Evolutionary conservation across 2,888 invertebrate species (phyloP).

Genomic region (Nomada fucata): DNA sequence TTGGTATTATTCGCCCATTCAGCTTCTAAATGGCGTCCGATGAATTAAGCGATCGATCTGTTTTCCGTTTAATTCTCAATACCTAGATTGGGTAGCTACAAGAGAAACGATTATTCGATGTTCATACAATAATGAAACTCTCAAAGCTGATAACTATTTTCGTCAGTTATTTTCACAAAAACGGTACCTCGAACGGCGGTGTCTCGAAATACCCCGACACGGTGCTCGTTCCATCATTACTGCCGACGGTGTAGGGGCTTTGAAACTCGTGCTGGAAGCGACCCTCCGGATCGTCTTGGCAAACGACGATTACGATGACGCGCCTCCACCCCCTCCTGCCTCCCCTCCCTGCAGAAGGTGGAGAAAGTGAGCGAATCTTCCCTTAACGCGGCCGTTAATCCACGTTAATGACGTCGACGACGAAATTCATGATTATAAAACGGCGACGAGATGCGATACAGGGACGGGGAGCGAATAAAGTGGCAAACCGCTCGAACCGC

Average conservation of each 20-base stretch:
- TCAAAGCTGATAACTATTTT: too few relatives aligned
- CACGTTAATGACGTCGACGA: constrained; percentile 66
- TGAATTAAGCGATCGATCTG: too few relatives aligned
- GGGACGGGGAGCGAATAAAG: constrained; percentile 56
- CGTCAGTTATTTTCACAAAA: too few relatives aligned
- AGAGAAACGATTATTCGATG: too few relatives aligned
- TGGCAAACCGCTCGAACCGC: constrained; percentile 61
- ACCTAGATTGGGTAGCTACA: too few relatives aligned
- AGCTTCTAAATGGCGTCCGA: not conserved
- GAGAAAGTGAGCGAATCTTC: constrained; percentile 34
- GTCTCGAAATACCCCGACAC: too few relatives aligned
- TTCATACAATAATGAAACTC: too few relatives aligned
- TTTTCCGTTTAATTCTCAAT: too few relatives aligned
- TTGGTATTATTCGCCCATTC: not conserved
- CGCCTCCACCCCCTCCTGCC: not conserved
- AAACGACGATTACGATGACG: constrained; percentile 54
- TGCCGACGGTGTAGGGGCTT: not conserved
- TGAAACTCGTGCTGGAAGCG: not conserved
- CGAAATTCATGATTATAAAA: constrained; percentile 70
- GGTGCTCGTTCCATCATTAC: constrained; percentile 22
- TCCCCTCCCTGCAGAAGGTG: not conserved
- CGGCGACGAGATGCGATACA: constrained; percentile 45
- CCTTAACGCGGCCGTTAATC: constrained; percentile 59
- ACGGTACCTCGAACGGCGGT: too few relatives aligned
- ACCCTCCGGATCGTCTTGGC: constrained; percentile 43